A percentile compares a stretch with the other conserved stretches of the same genome.
These are phyloP conservation scores for Gobio occitaniae DNA, from an alignment of 2,797 vertebrate genomes.

Conservation along the genomic window DNA sequence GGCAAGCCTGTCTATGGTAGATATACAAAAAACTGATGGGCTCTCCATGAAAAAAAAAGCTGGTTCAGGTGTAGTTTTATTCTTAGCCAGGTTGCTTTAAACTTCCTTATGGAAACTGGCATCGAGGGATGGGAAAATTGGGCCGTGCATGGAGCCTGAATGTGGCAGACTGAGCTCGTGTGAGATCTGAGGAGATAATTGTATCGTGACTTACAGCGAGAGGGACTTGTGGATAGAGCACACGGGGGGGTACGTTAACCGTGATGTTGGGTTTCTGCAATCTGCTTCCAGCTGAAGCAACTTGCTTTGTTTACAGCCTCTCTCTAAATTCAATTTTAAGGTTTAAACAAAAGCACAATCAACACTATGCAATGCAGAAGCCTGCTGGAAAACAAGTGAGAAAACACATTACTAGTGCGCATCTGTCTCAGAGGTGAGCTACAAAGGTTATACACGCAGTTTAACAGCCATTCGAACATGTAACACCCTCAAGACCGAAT, in stretches of 20 bases:
- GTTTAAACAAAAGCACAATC: conserved; percentile 57
- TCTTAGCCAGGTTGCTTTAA: conserved; percentile 9
- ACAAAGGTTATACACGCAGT: conserved; percentile 20
- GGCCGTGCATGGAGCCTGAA: background rate
- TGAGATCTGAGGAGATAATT: conserved; percentile 46
- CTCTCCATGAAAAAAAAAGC: background rate
- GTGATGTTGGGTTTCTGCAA: conserved; percentile 40
- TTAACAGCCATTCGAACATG: conserved; percentile 25
- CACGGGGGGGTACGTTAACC: conserved; percentile 25
- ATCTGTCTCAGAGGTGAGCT: background rate
- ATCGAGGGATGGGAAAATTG: conserved; percentile 4
- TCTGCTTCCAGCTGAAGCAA: conserved; percentile 44
- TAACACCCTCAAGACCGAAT: conserved; percentile 13
- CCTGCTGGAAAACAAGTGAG: conserved; percentile 26
- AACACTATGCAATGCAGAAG: conserved; percentile 26
- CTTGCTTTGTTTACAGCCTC: conserved; percentile 54
- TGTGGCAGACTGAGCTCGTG: conserved; percentile 14
- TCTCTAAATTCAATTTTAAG: conserved; percentile 43
- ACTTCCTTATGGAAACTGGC: background rate
- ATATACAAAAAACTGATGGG: background rate
- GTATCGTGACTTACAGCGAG: conserved; percentile 36
- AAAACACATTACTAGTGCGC: background rate
- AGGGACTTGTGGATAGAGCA: conserved; percentile 28
- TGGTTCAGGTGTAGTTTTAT: background rate
- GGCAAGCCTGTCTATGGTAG: conserved; percentile 37